Evolutionary conservation across 2,797 vertebrate genomes (phyloP).

Genomic region (Todus mexicanus): DNA sequence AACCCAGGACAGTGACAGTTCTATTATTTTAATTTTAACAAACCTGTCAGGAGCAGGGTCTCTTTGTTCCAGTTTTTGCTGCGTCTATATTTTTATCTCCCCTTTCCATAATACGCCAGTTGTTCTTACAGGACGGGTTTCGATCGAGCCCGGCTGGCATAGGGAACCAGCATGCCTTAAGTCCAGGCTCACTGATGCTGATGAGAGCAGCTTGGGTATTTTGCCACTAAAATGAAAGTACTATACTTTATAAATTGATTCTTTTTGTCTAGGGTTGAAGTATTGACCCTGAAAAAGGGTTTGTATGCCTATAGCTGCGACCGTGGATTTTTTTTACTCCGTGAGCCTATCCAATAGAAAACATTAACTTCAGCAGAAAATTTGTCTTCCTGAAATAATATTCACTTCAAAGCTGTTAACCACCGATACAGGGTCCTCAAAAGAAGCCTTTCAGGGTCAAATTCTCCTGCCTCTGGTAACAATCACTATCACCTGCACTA

Average conservation of each 20-base stretch:
- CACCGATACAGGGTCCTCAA: not conserved
- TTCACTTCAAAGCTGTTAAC: not conserved
- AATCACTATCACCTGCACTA: not conserved
- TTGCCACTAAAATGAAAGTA: not conserved
- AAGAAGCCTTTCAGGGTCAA: not conserved
- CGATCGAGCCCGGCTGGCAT: accelerated
- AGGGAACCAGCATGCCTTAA: accelerated
- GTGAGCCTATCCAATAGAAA: not conserved
- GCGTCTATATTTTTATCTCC: not conserved
- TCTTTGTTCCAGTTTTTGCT: not conserved
- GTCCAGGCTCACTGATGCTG: not conserved
- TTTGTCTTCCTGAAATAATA: not conserved
- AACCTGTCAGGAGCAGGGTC: not conserved
- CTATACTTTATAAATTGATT: not conserved
- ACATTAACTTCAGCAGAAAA: not conserved
- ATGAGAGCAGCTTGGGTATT: not conserved
- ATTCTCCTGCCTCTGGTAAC: not conserved
- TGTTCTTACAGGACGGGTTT: not conserved
- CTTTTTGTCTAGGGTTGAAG: not conserved
- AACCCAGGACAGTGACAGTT: not conserved
- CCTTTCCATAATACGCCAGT: not conserved
- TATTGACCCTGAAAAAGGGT: not conserved
- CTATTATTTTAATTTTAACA: conserved; percentile 25
- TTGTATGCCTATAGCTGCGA: not conserved
- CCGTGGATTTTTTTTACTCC: not conserved